Evolutionary conservation across 23 tunicate genomes (phyloP), one percentile per base, ranked within the genome.

Genomic region (Halocynthia aurantium): DNA sequence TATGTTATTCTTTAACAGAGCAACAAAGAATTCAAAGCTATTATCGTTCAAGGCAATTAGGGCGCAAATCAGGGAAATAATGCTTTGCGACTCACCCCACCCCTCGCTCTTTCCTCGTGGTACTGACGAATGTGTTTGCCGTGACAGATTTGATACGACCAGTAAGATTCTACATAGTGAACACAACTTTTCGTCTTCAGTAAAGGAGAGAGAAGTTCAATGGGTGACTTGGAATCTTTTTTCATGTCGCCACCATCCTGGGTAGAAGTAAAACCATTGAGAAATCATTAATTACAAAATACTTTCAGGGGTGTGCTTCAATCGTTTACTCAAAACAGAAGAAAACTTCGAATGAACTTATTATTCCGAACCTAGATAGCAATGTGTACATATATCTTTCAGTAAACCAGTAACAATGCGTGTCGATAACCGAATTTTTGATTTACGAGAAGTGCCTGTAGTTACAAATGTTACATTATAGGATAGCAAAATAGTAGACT

Each of bases 141-240:
- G 52, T 96, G 93, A 70, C 99, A 96, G 7, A 96, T 13, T 55
- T 96, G 96, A 71, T 89, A 96, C 9, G 95, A 77, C 99, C 99
- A 96, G 62, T 88, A 96, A 56, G 96, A 22, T 71, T 89, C 92
- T 57, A 86, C 13, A 49, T 70, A 13, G 51, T 86, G 80, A 44
- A 77, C 71, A 31, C 98, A 92, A 19, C 52, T 20, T n/a, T 53
- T 72, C 8, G 72, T 69, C 51, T 85, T 85, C n/a, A 92, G 79
- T 12, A 92, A 15, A 11, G 91, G 86, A 9, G 92, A 72, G 8
- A 92, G 80, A 50, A 81, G 52, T 22, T 72, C 80, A 62, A 49
- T 67, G 6, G 90, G 84, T 31, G 87, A 51, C 0, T 44, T 80
- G 7, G 75, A 49, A 40, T 69, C 52, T 12, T 52, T 31, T 21